Conservation (phyloP, 2,113 vertebrate species). For the Limanda limanda region DNA sequence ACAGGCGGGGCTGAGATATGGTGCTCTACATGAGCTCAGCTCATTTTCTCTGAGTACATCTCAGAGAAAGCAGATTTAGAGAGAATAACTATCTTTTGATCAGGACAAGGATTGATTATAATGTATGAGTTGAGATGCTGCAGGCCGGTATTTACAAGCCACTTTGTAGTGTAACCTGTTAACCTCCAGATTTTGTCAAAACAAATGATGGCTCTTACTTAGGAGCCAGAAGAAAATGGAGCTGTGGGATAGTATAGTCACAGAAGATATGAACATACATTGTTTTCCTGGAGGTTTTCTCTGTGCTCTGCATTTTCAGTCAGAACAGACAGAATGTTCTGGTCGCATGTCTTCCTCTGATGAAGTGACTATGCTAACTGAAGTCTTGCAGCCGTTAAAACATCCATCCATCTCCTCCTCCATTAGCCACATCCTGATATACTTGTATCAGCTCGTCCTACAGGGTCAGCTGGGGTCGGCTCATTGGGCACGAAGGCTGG, state of each 20-base stretch:
- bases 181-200: neutral
- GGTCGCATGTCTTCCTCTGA: neutral
- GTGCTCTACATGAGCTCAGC: neutral
- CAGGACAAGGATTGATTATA: neutral
- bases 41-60: neutral
- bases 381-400: too few species aligned
- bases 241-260: neutral
- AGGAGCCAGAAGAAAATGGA: too few species aligned
- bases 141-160: too few species aligned
- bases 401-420: too few species aligned
- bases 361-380: neutral
- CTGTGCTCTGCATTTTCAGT: neutral
- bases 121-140: neutral
- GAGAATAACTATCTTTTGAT: constrained; percentile 10
- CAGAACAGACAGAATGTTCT: too few species aligned
- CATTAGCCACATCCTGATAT: neutral
- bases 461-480: too few species aligned
- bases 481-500: too few species aligned
- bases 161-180: neutral
- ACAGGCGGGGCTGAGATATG: neutral
- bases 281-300: neutral
- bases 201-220: neutral
- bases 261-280: neutral
- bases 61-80: constrained; percentile 3
- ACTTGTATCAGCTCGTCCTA: too few species aligned